These are phyloP conservation scores for Neosilurus mollespiculum DNA, from an alignment of 2,797 vertebrate genomes.

Conservation along the genomic window DNA sequence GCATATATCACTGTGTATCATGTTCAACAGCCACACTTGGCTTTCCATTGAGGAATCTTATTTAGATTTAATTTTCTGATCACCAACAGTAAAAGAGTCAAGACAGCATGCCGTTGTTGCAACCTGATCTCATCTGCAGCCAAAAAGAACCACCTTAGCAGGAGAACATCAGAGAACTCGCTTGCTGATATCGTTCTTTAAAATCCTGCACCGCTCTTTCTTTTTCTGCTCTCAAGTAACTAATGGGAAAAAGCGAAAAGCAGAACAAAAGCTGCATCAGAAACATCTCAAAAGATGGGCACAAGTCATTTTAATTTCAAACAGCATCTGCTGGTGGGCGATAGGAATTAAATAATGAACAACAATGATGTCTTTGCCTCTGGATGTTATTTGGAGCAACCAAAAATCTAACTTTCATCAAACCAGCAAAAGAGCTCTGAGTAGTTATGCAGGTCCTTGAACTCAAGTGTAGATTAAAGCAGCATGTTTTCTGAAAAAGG, in stretches of 20 bases:
- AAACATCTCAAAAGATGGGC: background rate
- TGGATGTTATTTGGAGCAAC: constrained; percentile 13
- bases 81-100: constrained; percentile 67
- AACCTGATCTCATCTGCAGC: constrained; percentile 61
- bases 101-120: constrained; percentile 46
- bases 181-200: constrained; percentile 26
- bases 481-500: background rate
- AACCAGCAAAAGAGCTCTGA: background rate
- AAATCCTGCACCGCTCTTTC: background rate
- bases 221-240: background rate
- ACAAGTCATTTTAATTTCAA: constrained; percentile 35
- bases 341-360: constrained; percentile 33
- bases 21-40: constrained; percentile 47
- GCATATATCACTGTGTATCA: constrained; percentile 58
- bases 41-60: constrained; percentile 64
- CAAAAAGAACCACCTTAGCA: constrained; percentile 39
- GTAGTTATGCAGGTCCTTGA: background rate
- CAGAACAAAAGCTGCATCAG: background rate
- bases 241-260: background rate
- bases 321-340: constrained; percentile 15
- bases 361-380: constrained; percentile 18
- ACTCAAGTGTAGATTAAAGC: background rate
- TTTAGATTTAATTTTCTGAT: constrained; percentile 80
- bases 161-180: constrained; percentile 37
- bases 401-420: constrained; percentile 3